These are phyloP conservation scores for Standfussiana lucernea DNA, from an alignment of 2,888 invertebrate species.

Conservation along the genomic window DNA sequence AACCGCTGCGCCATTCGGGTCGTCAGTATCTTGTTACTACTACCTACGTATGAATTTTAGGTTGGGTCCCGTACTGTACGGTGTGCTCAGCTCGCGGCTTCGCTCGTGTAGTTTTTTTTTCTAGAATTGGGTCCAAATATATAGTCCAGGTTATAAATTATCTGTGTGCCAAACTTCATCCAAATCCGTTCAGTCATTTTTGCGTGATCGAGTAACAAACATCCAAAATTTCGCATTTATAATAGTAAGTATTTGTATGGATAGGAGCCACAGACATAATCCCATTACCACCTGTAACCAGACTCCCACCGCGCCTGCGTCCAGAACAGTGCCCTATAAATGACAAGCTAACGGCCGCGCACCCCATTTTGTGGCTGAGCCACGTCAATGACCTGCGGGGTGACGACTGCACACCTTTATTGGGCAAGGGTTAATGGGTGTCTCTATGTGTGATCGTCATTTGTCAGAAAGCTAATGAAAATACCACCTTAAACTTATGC, in stretches of 20 bases:
- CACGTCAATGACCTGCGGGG: slow-evolving; percentile 26
- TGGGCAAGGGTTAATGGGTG: neutral
- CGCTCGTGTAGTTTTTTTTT: too few species aligned
- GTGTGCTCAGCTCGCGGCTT: too few species aligned
- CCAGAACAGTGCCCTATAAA: slow-evolving; percentile 27
- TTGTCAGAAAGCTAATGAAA: neutral
- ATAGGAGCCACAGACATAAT: neutral
- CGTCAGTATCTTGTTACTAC: too few species aligned
- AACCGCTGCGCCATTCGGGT: too few species aligned
- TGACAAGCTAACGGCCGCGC: slow-evolving; percentile 11
- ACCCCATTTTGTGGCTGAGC: slow-evolving; percentile 20
- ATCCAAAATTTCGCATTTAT: neutral
- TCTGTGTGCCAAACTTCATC: too few species aligned
- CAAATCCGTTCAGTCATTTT: neutral
- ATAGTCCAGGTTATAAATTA: too few species aligned
- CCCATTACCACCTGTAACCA: slow-evolving; percentile 7
- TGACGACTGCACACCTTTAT: slow-evolving; percentile 7
- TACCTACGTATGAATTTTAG: too few species aligned
- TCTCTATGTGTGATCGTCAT: neutral
- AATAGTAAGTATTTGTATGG: too few species aligned
- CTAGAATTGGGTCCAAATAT: too few species aligned
- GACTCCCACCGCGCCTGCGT: slow-evolving; percentile 7
- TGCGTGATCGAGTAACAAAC: neutral
- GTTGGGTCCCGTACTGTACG: too few species aligned
- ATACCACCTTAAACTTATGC: too few species aligned